These are phyloP conservation scores for Trichonephila clavata DNA, from an alignment of 1,140 invertebrate species.

Conservation along the genomic window DNA sequence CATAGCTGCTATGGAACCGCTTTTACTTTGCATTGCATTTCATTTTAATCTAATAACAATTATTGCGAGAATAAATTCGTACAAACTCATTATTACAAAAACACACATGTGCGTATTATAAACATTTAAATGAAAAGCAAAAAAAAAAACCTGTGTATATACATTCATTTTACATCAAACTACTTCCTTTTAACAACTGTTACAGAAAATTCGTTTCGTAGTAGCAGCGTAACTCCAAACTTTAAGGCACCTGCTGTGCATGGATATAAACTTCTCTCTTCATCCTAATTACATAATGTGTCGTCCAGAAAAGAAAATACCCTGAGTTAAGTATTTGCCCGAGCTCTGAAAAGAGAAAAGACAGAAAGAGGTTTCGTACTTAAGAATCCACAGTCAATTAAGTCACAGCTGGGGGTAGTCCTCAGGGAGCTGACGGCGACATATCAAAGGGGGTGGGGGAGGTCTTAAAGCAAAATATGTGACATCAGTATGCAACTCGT, in stretches of 20 bases:
- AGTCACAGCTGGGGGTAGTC: constrained; percentile 55
- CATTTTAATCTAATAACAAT: no score
- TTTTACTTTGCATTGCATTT: no score
- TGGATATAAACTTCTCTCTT: background rate
- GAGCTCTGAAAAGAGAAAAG: background rate
- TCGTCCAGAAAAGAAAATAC: constrained; percentile 22
- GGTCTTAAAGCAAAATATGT: constrained; percentile 72
- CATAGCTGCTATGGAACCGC: no score
- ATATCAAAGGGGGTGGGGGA: background rate
- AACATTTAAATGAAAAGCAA: no score
- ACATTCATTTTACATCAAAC: background rate
- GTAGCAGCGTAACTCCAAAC: no score
- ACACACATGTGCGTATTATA: no score
- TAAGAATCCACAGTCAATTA: constrained; percentile 70
- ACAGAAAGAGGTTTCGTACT: background rate
- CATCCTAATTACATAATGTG: constrained; percentile 60
- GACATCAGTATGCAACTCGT: constrained; percentile 75
- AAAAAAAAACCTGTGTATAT: no score
- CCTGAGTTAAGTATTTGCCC: background rate
- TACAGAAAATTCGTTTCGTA: background rate
- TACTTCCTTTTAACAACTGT: background rate
- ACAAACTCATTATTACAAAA: no score
- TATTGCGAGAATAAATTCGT: no score
- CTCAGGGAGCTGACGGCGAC: constrained; percentile 25
- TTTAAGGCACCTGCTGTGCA: constrained; percentile 28